Percentiles rank a stretch among this genome's conserved stretches.
Conservation (phyloP, 2,797 vertebrate genomes). For the Novumbra hubbsi region DNA sequence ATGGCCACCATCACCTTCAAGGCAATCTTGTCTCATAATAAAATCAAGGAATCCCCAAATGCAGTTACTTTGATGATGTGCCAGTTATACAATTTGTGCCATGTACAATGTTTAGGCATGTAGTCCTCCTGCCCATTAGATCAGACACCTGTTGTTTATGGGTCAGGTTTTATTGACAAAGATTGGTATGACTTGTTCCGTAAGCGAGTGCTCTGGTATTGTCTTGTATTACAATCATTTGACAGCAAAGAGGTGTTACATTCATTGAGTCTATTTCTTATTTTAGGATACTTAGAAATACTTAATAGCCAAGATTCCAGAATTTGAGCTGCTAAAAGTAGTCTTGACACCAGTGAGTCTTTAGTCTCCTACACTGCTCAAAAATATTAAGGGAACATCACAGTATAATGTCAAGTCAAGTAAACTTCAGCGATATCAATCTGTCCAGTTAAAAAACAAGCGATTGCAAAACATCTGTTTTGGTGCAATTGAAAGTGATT, state of each 20-base stretch:
- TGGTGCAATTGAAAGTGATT: too few species aligned
- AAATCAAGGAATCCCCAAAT: neutral
- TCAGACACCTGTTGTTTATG: neutral
- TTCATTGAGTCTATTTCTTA: conserved; percentile 3
- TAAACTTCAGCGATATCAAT: too few species aligned
- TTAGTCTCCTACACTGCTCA: too few species aligned
- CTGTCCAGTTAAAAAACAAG: too few species aligned
- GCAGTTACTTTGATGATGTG: neutral
- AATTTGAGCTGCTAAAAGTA: neutral
- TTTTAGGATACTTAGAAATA: conserved; percentile 10
- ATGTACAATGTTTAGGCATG: neutral
- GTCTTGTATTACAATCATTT: neutral
- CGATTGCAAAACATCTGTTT: too few species aligned
- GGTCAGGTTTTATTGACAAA: neutral
- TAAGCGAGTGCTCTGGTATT: neutral
- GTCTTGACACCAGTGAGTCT: neutral
- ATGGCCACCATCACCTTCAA: neutral
- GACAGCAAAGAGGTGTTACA: conserved; percentile 1
- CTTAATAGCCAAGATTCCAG: neutral
- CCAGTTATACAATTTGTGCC: neutral
- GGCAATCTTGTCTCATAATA: neutral
- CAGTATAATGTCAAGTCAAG: too few species aligned
- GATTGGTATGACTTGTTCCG: neutral
- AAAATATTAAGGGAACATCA: too few species aligned
- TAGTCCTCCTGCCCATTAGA: neutral